Evolutionary conservation across 2,113 vertebrate genomes (phyloP).

Genomic region (Podilymbus podiceps): DNA sequence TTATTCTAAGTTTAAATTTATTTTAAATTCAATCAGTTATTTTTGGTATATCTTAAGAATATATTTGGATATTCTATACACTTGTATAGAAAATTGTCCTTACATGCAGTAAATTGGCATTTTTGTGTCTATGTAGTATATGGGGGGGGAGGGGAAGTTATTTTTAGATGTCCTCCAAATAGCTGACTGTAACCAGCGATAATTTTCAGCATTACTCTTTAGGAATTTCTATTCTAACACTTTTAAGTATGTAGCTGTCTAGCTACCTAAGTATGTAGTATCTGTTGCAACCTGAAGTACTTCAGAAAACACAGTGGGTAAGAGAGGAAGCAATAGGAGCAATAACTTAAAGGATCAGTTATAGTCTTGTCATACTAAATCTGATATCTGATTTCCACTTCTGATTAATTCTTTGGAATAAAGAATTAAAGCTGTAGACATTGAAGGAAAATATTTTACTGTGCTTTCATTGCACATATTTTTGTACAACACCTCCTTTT

Average conservation of each 20-base stretch:
- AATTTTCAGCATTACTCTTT: neutral
- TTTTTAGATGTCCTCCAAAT: neutral
- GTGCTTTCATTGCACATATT: neutral
- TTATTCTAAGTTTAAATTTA: neutral
- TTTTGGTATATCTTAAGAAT: neutral
- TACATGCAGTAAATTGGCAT: neutral
- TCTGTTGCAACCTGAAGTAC: neutral
- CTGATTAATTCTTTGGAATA: neutral
- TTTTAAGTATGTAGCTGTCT: neutral
- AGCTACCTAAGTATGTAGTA: neutral
- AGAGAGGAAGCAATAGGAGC: neutral
- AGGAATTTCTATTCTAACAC: neutral
- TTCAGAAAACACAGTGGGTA: neutral
- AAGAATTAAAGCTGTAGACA: neutral
- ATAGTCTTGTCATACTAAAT: neutral
- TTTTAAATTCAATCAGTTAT: neutral
- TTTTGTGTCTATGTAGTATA: neutral
- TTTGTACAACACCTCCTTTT: neutral
- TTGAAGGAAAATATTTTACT: neutral
- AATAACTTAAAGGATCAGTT: neutral
- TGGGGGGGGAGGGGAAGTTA: accelerated
- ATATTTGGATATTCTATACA: neutral
- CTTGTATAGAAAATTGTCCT: neutral
- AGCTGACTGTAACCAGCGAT: neutral
- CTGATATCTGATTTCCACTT: neutral